These are phyloP conservation scores for Ceratosolen solmsi DNA, from an alignment of 1,140 invertebrate genomes.

Conservation along the genomic window DNA sequence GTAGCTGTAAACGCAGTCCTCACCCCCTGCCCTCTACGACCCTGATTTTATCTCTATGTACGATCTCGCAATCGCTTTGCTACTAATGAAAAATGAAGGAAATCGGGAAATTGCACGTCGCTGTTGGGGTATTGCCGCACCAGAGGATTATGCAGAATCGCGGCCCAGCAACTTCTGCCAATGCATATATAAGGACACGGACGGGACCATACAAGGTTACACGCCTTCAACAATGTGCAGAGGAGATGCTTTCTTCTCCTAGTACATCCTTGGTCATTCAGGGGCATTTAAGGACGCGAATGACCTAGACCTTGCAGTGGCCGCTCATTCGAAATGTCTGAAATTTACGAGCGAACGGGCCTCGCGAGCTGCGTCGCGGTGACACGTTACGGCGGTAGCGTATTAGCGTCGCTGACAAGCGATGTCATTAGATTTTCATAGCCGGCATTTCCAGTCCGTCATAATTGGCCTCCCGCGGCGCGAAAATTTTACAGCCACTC, in stretches of 20 bases:
- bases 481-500: slow-evolving; percentile 62
- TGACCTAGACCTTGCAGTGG: not conserved
- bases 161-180: not conserved
- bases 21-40: too few relatives aligned
- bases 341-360: slow-evolving; percentile 56
- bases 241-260: not conserved
- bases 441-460: slow-evolving; percentile 63
- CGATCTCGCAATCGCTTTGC: too few relatives aligned
- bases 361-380: not conserved
- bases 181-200: not conserved
- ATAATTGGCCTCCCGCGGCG: slow-evolving; percentile 70
- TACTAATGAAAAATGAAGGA: too few relatives aligned
- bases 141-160: not conserved
- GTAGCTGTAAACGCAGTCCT: too few relatives aligned
- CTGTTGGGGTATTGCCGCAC: too few relatives aligned
- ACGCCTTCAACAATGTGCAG: not conserved
- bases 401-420: slow-evolving; percentile 60
- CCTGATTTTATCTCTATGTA: too few relatives aligned
- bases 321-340: not conserved
- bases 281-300: not conserved
- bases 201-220: not conserved
- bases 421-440: slow-evolving; percentile 70
- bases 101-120: too few relatives aligned
- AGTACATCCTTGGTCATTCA: not conserved
- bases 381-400: slow-evolving; percentile 8